A percentile compares a stretch with the other conserved stretches of the same genome.
phyloP scores from a whole-genome alignment of 2,888 invertebrate genomes.

The Acronicta alni region DNA sequence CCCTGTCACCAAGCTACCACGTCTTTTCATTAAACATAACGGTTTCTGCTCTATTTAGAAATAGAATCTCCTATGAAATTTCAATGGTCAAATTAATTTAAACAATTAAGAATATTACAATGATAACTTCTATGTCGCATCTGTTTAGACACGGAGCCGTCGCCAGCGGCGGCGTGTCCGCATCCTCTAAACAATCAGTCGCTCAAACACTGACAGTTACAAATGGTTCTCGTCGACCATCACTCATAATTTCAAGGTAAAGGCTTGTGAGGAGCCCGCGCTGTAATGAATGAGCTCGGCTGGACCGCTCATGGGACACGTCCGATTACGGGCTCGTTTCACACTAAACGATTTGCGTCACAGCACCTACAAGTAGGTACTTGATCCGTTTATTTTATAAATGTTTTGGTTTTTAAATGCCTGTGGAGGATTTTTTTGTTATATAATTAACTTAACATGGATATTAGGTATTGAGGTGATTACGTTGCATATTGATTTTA shows the following conservation, averaged over 20 bases:
- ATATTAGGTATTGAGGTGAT: no score
- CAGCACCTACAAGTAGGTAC: background rate
- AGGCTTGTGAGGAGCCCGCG: background rate
- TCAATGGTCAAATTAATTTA: background rate
- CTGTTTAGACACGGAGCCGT: background rate
- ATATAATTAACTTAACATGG: no score
- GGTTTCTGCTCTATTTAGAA: no score
- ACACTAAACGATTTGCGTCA: background rate
- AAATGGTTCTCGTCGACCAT: constrained; percentile 20
- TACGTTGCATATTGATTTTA: no score
- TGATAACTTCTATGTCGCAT: background rate
- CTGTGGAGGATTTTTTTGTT: no score
- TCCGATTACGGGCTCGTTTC: background rate
- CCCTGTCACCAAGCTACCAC: no score
- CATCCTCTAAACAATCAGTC: constrained; percentile 9
- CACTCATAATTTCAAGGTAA: constrained; percentile 10
- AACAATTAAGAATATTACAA: background rate
- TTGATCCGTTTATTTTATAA: background rate
- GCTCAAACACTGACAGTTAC: constrained; percentile 21
- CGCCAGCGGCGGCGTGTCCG: background rate
- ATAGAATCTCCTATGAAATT: no score
- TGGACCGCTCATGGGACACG: background rate
- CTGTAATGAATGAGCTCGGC: constrained; percentile 1
- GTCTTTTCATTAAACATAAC: no score
- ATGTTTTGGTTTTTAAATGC: no score